Conservation (phyloP, 2,888 invertebrate species). For the Diploptera punctata region DNA sequence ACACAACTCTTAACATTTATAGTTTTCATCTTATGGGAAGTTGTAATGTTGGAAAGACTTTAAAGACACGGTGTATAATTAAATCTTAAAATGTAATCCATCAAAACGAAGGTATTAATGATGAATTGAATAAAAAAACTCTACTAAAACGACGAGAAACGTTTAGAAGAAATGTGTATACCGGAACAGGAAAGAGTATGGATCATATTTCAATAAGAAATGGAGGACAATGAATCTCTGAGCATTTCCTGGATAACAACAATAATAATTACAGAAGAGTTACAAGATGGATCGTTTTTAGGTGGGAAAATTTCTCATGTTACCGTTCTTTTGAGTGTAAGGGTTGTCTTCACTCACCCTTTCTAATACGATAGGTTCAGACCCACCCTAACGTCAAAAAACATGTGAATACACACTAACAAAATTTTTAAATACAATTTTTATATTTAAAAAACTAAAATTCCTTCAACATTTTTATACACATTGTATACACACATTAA, state of each 20-base stretch:
- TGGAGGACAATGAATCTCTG: too few relatives aligned
- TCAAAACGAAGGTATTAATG: too few relatives aligned
- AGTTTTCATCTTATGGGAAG: too few relatives aligned
- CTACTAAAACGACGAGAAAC: too few relatives aligned
- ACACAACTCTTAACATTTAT: too few relatives aligned
- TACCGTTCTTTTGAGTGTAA: constrained; percentile 2
- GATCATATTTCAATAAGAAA: background rate
- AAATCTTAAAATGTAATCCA: too few relatives aligned
- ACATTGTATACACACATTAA: background rate
- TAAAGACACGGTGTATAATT: too few relatives aligned
- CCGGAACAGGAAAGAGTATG: too few relatives aligned
- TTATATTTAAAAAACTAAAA: background rate
- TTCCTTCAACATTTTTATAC: background rate
- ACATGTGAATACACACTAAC: background rate
- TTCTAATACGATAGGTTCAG: background rate
- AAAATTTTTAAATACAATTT: too few relatives aligned
- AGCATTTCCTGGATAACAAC: background rate
- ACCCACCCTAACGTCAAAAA: background rate
- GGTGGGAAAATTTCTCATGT: constrained; percentile 22
- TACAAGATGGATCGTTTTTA: constrained; percentile 13
- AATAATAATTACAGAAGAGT: background rate
- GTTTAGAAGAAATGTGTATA: too few relatives aligned
- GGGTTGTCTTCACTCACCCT: constrained; percentile 9
- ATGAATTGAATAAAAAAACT: too few relatives aligned
- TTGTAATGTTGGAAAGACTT: too few relatives aligned